A percentile compares a stretch with the other conserved stretches of the same genome.
Evolutionary conservation across 1,140 invertebrate species (phyloP).

Genomic region (Camponotus vicinus): DNA sequence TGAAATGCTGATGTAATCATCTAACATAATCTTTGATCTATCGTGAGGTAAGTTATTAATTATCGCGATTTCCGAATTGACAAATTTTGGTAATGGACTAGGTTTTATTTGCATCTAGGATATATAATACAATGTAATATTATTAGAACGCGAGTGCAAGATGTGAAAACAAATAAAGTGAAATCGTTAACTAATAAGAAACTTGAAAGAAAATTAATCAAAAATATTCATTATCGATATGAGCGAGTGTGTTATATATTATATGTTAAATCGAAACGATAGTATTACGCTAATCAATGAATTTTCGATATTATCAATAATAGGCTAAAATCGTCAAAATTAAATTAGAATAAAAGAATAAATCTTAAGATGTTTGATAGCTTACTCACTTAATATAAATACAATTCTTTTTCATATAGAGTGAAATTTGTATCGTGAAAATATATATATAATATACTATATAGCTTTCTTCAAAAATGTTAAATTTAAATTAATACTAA

Average conservation of each 20-base stretch:
- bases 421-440: conserved; percentile 31
- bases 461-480: conserved; percentile 3
- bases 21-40: background rate
- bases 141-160: conserved; percentile 80
- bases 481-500: background rate
- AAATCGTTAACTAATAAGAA: conserved; percentile 20
- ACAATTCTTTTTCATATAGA: conserved; percentile 4
- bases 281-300: conserved; percentile 4
- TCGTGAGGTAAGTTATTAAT: conserved; percentile 21
- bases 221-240: conserved; percentile 64
- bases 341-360: conserved; percentile 17
- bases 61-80: background rate
- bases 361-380: conserved; percentile 18
- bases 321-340: conserved; percentile 9
- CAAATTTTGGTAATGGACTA: conserved; percentile 79
- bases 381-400: conserved; percentile 29
- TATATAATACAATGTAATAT: conserved; percentile 84
- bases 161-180: conserved; percentile 65
- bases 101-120: conserved; percentile 84
- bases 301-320: conserved; percentile 12
- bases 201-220: conserved; percentile 71
- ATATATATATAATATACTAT: background rate
- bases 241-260: background rate
- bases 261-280: background rate
- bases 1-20: background rate